A percentile compares a stretch with the other conserved stretches of the same genome.
Conservation (phyloP, 2,888 invertebrate species). For the Pardosa pseudoannulata region DNA sequence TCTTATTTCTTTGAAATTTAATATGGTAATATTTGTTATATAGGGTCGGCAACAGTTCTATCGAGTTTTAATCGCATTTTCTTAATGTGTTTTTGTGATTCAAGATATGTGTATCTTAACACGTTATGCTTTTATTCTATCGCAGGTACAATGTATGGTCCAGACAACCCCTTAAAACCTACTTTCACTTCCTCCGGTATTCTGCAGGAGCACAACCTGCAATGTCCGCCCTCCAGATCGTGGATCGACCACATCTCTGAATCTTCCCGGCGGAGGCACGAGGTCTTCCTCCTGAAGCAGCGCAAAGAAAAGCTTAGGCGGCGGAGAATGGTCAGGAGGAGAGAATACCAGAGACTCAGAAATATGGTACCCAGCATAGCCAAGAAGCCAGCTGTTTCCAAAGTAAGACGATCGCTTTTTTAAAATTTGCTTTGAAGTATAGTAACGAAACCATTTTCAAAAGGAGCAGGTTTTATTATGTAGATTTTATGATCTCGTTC, state of each 20-base stretch:
- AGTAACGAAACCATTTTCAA: too few relatives aligned
- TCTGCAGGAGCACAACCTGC: slow-evolving; percentile 33
- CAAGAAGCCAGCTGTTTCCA: slow-evolving; percentile 77
- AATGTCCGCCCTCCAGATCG: not conserved
- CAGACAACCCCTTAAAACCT: not conserved
- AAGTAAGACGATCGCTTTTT: too few relatives aligned
- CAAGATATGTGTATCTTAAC: too few relatives aligned
- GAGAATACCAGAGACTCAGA: slow-evolving; percentile 78
- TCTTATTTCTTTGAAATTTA: too few relatives aligned
- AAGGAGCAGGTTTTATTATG: too few relatives aligned
- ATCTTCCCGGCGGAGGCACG: slow-evolving; percentile 38
- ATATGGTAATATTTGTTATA: too few relatives aligned
- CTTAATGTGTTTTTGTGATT: too few relatives aligned
- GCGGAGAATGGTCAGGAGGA: slow-evolving; percentile 70
- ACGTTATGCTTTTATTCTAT: too few relatives aligned
- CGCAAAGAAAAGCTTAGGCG: slow-evolving; percentile 52
- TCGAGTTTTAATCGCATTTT: too few relatives aligned
- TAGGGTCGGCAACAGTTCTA: too few relatives aligned
- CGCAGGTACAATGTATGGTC: not conserved
- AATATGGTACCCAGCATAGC: slow-evolving; percentile 78
- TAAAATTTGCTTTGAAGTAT: too few relatives aligned
- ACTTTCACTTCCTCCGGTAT: slow-evolving; percentile 16
- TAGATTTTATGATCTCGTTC: too few relatives aligned
- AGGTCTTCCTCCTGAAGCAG: slow-evolving; percentile 40
- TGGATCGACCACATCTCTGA: slow-evolving; percentile 59